Evolutionary conservation across 2,797 vertebrate species (phyloP).

Genomic region (Halcyon chelicuti): DNA sequence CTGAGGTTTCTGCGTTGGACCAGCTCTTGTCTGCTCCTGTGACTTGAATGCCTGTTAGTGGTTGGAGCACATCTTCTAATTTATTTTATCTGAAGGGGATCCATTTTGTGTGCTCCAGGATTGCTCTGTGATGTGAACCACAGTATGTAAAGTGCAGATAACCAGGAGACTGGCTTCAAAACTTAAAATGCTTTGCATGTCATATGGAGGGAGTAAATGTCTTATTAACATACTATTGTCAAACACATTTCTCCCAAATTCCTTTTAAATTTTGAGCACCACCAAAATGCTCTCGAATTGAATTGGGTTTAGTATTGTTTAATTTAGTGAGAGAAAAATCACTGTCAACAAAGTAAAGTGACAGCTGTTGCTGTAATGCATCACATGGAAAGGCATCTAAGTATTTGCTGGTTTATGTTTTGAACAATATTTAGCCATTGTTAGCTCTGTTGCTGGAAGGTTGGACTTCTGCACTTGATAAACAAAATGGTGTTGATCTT

Average conservation of each 20-base stretch:
- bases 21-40: neutral
- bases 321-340: slow-evolving; percentile 31
- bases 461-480: neutral
- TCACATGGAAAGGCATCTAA: neutral
- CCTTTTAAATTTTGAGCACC: neutral
- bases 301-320: slow-evolving; percentile 3
- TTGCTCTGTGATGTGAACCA: neutral
- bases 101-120: neutral
- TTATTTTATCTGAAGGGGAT: neutral
- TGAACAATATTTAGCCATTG: neutral
- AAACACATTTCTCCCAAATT: neutral
- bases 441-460: neutral
- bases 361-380: neutral
- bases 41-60: neutral
- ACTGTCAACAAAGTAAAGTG: slow-evolving; percentile 19
- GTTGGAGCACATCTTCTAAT: neutral
- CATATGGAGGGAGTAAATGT: neutral
- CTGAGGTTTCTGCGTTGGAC: neutral
- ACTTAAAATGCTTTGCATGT: neutral
- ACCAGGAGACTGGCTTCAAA: neutral
- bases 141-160: neutral
- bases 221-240: neutral
- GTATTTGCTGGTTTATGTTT: neutral
- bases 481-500: neutral
- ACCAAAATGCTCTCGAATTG: neutral